These are phyloP conservation scores for Hipparchia semele DNA, from an alignment of 2,888 invertebrate species.

Conservation along the genomic window DNA sequence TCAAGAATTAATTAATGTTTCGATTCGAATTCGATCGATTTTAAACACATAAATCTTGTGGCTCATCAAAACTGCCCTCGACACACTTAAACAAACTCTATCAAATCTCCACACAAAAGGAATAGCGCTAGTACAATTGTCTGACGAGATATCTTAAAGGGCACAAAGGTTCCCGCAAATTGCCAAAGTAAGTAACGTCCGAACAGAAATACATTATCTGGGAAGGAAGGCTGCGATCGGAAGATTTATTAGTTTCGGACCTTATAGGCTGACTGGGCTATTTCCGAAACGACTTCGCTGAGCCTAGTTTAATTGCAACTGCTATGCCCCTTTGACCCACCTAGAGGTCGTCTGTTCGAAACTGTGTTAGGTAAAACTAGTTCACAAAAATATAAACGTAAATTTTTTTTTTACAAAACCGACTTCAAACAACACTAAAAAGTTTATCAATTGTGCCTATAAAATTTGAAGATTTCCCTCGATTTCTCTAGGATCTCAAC, in stretches of 20 bases:
- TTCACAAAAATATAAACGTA: no score
- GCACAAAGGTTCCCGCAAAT: slow-evolving; percentile 82
- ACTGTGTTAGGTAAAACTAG: no score
- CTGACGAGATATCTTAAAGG: slow-evolving; percentile 81
- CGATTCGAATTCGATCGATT: no score
- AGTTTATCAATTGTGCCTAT: no score
- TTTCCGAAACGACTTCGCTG: slow-evolving; percentile 56
- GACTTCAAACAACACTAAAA: no score
- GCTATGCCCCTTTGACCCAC: neutral
- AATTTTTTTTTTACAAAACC: no score
- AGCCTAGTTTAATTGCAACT: slow-evolving; percentile 19
- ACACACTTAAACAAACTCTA: slow-evolving; percentile 41
- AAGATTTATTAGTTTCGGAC: slow-evolving; percentile 50
- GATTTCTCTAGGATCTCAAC: no score
- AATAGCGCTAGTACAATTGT: slow-evolving; percentile 62
- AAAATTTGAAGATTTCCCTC: no score
- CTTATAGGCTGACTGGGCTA: slow-evolving; percentile 61
- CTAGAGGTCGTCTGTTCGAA: neutral
- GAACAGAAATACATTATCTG: slow-evolving; percentile 82
- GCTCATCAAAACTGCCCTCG: slow-evolving; percentile 38
- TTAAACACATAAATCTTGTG: slow-evolving; percentile 12
- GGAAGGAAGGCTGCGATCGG: slow-evolving; percentile 64
- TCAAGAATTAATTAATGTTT: no score
- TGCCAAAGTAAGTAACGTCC: slow-evolving; percentile 81
- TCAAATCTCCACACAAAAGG: slow-evolving; percentile 25